These are phyloP conservation scores for Enoplolaimus lenunculus DNA, from an alignment of 2,888 invertebrate genomes.

Conservation along the genomic window DNA sequence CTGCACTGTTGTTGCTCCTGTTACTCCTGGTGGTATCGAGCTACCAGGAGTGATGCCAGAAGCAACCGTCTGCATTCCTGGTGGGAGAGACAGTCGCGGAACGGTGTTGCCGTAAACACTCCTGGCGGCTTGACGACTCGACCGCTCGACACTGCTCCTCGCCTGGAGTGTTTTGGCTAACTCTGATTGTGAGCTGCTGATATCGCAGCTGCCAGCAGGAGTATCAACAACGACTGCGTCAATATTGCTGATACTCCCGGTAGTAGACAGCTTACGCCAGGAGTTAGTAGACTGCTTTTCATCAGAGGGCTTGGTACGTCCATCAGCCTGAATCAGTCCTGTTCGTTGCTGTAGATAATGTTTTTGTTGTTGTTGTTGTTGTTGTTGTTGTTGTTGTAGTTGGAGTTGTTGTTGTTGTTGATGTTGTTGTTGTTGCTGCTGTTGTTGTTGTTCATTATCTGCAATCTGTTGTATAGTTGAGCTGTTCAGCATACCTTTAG, in stretches of 20 bases:
- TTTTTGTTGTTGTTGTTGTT: background rate
- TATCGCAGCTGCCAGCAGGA: background rate
- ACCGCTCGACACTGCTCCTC: background rate
- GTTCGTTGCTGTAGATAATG: too few relatives aligned
- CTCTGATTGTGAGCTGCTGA: background rate
- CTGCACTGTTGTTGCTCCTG: background rate
- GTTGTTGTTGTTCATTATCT: constrained; percentile 1
- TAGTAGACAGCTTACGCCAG: too few relatives aligned
- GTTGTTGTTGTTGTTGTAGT: background rate
- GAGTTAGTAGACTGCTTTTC: too few relatives aligned
- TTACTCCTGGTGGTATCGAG: too few relatives aligned
- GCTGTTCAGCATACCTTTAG: background rate
- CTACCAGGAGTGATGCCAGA: background rate
- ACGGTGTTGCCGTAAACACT: background rate
- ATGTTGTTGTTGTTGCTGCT: background rate
- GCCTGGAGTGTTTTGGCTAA: background rate
- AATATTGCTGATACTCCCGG: background rate
- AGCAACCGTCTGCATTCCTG: background rate
- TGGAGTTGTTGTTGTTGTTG: background rate
- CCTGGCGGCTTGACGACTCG: background rate
- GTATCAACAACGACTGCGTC: background rate
- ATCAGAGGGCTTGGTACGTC: background rate
- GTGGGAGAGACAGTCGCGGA: too few relatives aligned
- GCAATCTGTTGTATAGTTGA: background rate
- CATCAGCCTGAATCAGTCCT: background rate